Evolutionary conservation across 2,888 invertebrate genomes (phyloP).

Genomic region (Diadegma fenestrale): DNA sequence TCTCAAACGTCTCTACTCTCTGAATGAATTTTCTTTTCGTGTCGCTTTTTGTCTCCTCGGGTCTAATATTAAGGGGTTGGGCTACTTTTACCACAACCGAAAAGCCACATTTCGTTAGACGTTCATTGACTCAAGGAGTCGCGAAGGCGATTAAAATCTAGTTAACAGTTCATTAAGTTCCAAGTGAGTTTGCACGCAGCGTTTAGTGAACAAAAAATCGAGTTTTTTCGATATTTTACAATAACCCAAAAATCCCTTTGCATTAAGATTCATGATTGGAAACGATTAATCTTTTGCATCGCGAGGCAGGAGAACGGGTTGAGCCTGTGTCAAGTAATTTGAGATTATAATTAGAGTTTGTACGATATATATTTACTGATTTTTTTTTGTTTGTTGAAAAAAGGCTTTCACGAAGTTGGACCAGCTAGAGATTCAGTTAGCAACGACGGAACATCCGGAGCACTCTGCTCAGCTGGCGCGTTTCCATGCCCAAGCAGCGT

Average conservation of each 20-base stretch:
- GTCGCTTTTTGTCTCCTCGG: too few relatives aligned
- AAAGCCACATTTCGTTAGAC: too few relatives aligned
- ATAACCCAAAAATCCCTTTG: too few relatives aligned
- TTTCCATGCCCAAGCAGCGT: conserved; percentile 89
- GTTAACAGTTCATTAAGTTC: too few relatives aligned
- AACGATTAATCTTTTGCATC: not conserved
- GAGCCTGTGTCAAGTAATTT: not conserved
- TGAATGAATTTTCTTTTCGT: too few relatives aligned
- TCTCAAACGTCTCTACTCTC: not conserved
- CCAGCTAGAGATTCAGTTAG: conserved; percentile 91
- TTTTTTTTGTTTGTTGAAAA: conserved; percentile 50
- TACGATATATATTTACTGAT: not conserved
- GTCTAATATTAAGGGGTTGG: too few relatives aligned
- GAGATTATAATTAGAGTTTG: not conserved
- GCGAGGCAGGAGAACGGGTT: not conserved
- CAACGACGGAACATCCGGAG: conserved; percentile 88
- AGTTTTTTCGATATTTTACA: too few relatives aligned
- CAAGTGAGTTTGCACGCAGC: too few relatives aligned
- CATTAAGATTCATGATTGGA: not conserved
- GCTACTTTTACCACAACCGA: too few relatives aligned
- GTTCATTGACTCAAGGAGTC: too few relatives aligned
- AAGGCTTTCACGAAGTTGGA: conserved; percentile 90
- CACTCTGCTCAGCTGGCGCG: conserved; percentile 89
- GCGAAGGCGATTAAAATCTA: too few relatives aligned
- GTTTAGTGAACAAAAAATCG: too few relatives aligned